These are phyloP conservation scores for Halichoerus grypus DNA, from an alignment of 2,113 vertebrate species.

Conservation along the genomic window DNA sequence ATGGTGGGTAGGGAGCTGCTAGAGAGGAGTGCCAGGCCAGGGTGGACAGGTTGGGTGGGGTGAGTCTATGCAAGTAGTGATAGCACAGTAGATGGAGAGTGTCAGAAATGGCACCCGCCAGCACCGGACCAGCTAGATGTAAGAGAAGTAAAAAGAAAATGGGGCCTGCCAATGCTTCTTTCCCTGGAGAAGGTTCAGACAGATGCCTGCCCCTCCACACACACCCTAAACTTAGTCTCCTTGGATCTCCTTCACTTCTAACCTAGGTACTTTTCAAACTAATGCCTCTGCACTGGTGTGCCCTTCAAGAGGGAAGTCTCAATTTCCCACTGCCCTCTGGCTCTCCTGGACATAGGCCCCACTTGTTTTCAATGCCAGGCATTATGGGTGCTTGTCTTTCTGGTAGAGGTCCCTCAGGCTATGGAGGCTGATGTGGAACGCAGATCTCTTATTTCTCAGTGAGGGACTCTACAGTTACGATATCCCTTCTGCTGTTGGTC, in stretches of 20 bases:
- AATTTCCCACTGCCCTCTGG: neutral
- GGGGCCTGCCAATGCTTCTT: neutral
- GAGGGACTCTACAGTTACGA: neutral
- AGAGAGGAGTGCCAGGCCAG: neutral
- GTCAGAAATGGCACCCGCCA: neutral
- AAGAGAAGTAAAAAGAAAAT: neutral
- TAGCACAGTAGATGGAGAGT: neutral
- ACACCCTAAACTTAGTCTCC: neutral
- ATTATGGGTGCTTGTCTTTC: neutral
- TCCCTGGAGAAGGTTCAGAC: neutral
- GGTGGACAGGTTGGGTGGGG: neutral
- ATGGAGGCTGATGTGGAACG: neutral
- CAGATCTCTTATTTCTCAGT: neutral
- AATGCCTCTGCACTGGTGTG: neutral
- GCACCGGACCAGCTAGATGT: neutral
- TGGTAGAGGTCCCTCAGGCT: neutral
- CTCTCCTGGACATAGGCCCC: neutral
- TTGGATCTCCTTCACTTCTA: neutral
- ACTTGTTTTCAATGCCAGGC: neutral
- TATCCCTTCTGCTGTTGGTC: neutral
- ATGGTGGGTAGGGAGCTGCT: neutral
- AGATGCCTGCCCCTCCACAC: neutral
- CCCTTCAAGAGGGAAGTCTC: neutral
- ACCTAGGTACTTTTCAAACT: neutral
- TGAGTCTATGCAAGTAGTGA: neutral